Evolutionary conservation across 2,888 invertebrate species (phyloP), one percentile per base, ranked within the genome.

Genomic region (Serripes groenlandicus): DNA sequence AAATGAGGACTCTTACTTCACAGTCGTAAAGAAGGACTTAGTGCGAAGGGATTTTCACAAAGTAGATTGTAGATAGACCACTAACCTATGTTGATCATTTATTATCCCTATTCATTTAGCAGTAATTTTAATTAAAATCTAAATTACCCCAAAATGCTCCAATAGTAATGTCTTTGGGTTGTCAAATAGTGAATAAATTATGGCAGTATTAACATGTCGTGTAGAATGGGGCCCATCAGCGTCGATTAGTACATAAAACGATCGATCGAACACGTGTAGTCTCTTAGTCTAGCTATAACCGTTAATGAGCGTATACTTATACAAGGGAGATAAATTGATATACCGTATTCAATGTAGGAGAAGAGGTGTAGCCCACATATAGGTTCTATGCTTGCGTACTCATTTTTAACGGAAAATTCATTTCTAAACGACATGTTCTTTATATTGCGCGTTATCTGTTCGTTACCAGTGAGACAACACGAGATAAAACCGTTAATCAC

Each of bases 401-500:
- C n/a, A n/a, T n/a, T n/a, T n/a, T n/a, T n/a, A n/a, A n/a, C n/a
- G n/a, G n/a, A n/a, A n/a, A n/a, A n/a, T n/a, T n/a, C n/a, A n/a
- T n/a, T n/a, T n/a, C n/a, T n/a, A n/a, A n/a, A n/a, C n/a, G n/a
- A n/a, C n/a, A n/a, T n/a, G n/a, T n/a, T n/a, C n/a, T n/a, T 34
- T 62, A 34, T 62, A 62, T 62, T 62, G 62, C 62, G 34, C 62
- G 70, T 78, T 81, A 84, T 80, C 77, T 78, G 72, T 62, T 32
- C 69, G 83, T 86, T 76, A 75, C 86, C 83, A 76, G 70, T 73
- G 69, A 81, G 74, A 83, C 81, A 69, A 78, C 86, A 86, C 86
- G 86, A 68, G 69, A 83, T 81, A 81, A 81, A 86, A 71, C 73
- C 64, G 74, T 86, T 86, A 80, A 83, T 86, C 86, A 86, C 58